A percentile compares a stretch with the other conserved stretches of the same genome.
These are phyloP conservation scores for Oryzias melastigma DNA, from an alignment of 2,113 vertebrate genomes.

Conservation along the genomic window DNA sequence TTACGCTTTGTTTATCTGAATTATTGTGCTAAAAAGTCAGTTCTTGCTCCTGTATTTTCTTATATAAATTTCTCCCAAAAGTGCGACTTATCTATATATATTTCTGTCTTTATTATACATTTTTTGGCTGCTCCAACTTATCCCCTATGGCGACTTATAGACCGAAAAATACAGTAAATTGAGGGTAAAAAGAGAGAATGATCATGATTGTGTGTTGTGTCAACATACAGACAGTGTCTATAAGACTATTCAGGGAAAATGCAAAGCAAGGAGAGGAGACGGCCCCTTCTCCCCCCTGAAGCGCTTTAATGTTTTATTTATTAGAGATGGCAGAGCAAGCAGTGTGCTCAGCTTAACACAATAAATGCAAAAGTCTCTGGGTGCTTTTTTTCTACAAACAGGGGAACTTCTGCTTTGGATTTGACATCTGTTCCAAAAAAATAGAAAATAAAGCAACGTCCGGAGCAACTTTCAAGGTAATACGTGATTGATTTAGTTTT, in stretches of 20 bases:
- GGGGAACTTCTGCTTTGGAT: slow-evolving; percentile 14
- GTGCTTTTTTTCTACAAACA: slow-evolving; percentile 1
- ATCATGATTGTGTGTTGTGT: slow-evolving; percentile 29
- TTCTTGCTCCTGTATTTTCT: too few relatives aligned
- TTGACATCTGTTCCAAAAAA: slow-evolving; percentile 39
- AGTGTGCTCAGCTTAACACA: slow-evolving; percentile 67
- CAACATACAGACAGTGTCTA: slow-evolving; percentile 40
- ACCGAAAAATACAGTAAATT: too few relatives aligned
- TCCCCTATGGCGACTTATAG: too few relatives aligned
- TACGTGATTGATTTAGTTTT: slow-evolving; percentile 27
- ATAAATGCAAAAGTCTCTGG: slow-evolving; percentile 59
- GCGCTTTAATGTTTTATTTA: slow-evolving; percentile 74
- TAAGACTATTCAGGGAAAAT: slow-evolving; percentile 31
- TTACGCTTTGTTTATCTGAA: too few relatives aligned
- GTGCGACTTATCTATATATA: too few relatives aligned
- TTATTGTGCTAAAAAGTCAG: too few relatives aligned
- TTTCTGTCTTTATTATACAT: too few relatives aligned
- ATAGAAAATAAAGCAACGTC: slow-evolving; percentile 2
- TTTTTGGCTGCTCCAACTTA: too few relatives aligned
- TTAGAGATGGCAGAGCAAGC: slow-evolving; percentile 56
- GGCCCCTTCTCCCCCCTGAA: slow-evolving; percentile 39
- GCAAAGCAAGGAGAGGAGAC: slow-evolving; percentile 33
- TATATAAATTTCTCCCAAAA: too few relatives aligned
- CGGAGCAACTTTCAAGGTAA: slow-evolving; percentile 11
- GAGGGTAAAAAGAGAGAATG: slow-evolving; percentile 8